These are phyloP conservation scores for Meloidogyne hapla DNA, from an alignment of 1,140 invertebrate genomes.

Conservation along the genomic window DNA sequence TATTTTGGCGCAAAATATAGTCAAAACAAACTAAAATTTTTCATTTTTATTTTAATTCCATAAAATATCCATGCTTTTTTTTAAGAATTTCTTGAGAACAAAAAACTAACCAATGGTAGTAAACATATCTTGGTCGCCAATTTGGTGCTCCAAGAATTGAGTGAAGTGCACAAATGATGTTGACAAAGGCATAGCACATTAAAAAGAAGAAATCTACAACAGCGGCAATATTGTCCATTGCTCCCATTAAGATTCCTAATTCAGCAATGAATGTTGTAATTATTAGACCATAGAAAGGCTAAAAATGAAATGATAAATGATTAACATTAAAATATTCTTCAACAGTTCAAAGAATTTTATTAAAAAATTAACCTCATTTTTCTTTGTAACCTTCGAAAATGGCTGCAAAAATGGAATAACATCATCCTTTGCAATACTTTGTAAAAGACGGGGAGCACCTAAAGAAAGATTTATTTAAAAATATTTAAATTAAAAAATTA, in stretches of 20 bases:
- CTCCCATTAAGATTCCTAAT: constrained; percentile 60
- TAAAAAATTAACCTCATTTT: constrained; percentile 80
- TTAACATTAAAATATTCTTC: neutral
- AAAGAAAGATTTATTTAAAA: constrained; percentile 12
- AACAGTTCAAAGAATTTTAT: too few relatives aligned
- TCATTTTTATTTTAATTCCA: too few relatives aligned
- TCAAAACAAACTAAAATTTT: too few relatives aligned
- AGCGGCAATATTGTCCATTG: constrained; percentile 61
- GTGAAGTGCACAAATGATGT: constrained; percentile 94
- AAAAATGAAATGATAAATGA: neutral
- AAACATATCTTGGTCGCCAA: constrained; percentile 95
- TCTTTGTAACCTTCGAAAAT: constrained; percentile 84
- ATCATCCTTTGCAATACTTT: constrained; percentile 65
- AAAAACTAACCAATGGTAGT: constrained; percentile 86
- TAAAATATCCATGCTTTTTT: too few relatives aligned
- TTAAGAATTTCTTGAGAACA: neutral
- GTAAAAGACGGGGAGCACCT: constrained; percentile 70
- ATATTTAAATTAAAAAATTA: neutral
- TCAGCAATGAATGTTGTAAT: constrained; percentile 81
- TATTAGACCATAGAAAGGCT: constrained; percentile 79
- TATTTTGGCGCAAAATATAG: too few relatives aligned
- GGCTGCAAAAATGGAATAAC: constrained; percentile 91
- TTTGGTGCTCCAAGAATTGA: constrained; percentile 88
- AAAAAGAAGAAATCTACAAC: constrained; percentile 78
- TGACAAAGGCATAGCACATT: constrained; percentile 99